Conservation (phyloP, 2,113 vertebrate species). For the Oncorhynchus clarkii region DNA sequence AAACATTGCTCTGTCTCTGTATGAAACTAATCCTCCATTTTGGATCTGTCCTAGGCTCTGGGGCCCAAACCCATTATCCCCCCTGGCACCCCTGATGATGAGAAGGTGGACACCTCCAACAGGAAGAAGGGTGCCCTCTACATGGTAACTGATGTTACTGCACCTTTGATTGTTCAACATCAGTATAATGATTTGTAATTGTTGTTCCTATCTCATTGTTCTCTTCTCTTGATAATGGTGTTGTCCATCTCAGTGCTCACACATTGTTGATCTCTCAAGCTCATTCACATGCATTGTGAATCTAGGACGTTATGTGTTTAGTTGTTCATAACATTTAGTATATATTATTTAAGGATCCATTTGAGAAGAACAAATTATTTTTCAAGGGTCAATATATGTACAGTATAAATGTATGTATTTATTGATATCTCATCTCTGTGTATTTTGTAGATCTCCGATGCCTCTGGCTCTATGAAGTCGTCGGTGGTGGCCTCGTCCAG, state of each 20-base stretch:
- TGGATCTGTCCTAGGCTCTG: conserved; percentile 56
- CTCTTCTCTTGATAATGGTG: neutral
- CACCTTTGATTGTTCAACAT: too few species aligned
- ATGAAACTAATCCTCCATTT: neutral
- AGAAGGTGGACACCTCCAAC: conserved; percentile 61
- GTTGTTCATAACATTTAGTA: too few species aligned
- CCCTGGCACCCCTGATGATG: conserved; percentile 62
- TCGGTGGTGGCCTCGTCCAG: conserved; percentile 61
- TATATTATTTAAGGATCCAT: neutral
- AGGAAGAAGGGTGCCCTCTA: conserved; percentile 72
- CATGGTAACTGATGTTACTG: conserved; percentile 63
- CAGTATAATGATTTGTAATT: too few species aligned
- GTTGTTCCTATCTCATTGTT: neutral
- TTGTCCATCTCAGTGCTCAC: neutral
- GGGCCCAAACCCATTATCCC: conserved; percentile 65
- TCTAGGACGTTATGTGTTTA: too few species aligned
- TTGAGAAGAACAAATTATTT: too few species aligned
- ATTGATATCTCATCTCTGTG: neutral
- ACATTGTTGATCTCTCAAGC: neutral
- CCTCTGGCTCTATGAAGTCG: conserved; percentile 69
- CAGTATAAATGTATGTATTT: neutral
- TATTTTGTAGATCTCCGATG: conserved; percentile 72
- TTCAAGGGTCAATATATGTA: neutral
- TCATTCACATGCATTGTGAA: too few species aligned
- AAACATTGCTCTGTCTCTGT: neutral